Base-by-base conservation (phyloP, 2,888 invertebrate genomes). In the Actias luna region DNA sequence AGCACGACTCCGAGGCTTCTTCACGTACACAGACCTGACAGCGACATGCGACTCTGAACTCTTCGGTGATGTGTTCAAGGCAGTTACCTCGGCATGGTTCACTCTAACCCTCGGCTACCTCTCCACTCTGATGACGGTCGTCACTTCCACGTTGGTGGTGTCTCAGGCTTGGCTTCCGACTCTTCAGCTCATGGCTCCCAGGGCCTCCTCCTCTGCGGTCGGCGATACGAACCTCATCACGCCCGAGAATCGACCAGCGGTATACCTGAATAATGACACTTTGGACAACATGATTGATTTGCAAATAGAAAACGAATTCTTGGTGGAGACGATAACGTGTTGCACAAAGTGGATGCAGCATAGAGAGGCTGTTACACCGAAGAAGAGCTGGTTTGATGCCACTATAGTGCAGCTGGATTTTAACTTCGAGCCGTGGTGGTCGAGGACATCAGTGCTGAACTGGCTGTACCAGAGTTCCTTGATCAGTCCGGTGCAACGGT, bases 21-120 rank as follows among this genome's bases (percentile, higher is more conserved):
- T 96, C 78, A 97, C 97, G 0, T 98, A 98, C 80, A 93, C 95
- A 0, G 98, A 98, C 90, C 88, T 98, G 62, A 88, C 93, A 70
- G 94, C 93, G 65, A 77, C 95, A 29, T 79, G 94, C 63, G 83
- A 84, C 33, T 77, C 92, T 62, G 93, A 93, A 64, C 73, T 93
- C 66, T 74, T 94, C 69, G 68, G 64, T 64, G 76, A 63, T 65
- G 72, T 68, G 69, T 68, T 63, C 63, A 72, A 67, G 60, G 68
- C 72, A 18, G 70, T 73, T 36, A 67, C 65, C 59, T 62, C 65
- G 59, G 75, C 78, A 10, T 68, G 76, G 63, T 69, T 69, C 59
- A 65, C 76, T 61, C 71, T 78, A 57, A 64, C 77, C 58, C 68
- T 72, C 18, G 72, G 71, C 69, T 78, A 75, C 74, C 29, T 74